These are phyloP conservation scores for Esox niger DNA, from an alignment of 2,113 vertebrate species.

Conservation along the genomic window DNA sequence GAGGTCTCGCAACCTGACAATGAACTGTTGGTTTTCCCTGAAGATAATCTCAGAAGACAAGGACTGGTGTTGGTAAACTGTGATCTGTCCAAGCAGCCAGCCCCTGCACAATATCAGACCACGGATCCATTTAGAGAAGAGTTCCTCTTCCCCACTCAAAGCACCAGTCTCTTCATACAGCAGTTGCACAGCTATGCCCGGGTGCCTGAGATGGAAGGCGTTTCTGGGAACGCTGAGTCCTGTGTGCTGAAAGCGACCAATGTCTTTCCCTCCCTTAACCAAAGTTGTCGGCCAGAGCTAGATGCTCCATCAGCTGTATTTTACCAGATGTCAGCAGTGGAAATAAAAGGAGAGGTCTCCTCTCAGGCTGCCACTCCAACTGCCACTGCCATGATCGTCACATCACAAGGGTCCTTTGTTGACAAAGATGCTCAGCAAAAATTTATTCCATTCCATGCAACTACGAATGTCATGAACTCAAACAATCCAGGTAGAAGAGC, in stretches of 20 bases:
- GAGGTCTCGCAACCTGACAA: constrained; percentile 75
- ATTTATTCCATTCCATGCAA: not conserved
- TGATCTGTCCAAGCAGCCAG: constrained; percentile 48
- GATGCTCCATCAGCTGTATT: constrained; percentile 5
- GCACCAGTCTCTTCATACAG: constrained; percentile 44
- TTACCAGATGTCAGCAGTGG: constrained; percentile 21
- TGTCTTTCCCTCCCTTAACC: constrained; percentile 49
- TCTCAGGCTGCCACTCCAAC: constrained; percentile 1
- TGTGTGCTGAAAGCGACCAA: constrained; percentile 39
- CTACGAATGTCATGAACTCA: not conserved
- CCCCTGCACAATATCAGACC: not conserved
- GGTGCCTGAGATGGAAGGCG: constrained; percentile 52
- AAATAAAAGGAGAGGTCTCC: constrained; percentile 17
- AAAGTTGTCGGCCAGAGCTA: constrained; percentile 26
- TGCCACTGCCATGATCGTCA: not conserved
- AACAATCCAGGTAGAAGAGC: not conserved
- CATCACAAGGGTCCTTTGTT: not conserved
- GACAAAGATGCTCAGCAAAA: not conserved
- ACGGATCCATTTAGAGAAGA: constrained; percentile 50
- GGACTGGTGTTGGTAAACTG: constrained; percentile 46
- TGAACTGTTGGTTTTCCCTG: constrained; percentile 60
- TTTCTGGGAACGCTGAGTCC: constrained; percentile 19
- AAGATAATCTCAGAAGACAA: constrained; percentile 46
- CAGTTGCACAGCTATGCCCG: constrained; percentile 69
- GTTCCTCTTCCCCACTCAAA: constrained; percentile 52